Evolutionary conservation across 2,888 invertebrate genomes (phyloP), one percentile per base, ranked within the genome.

Genomic region (Cerastoderma edule): DNA sequence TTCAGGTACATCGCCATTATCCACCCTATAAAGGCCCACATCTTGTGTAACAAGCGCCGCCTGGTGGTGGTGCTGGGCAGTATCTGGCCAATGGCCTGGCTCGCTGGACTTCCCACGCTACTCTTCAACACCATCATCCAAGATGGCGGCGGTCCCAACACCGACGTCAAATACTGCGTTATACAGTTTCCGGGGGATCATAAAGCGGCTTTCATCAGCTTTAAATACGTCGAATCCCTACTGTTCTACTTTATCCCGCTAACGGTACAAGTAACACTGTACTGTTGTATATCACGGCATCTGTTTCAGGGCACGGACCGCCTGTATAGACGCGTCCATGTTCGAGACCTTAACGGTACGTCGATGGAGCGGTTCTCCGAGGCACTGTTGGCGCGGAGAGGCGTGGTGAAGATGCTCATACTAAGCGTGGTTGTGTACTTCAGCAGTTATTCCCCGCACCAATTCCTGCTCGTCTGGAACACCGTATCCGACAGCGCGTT

Each of bases 391-490:
- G 89, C 90, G 0, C 83, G 93, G 8, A 85, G 91, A 28, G 90
- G 91, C 30, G 93, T 93, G 19, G 91, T 93, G n/a, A 93, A 93
- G 83, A 93, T 93, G 93, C 86, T 93, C 39, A 91, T 93, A 19
- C 89, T 92, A 16, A 93, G 93, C 78, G 93, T 93, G 64, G 78
- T 91, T 46, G 91, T 93, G 28, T 93, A 93, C 84, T 93, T 93
- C 83, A 71, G 93, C 39, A 93, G 93, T 84, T 93, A 93, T 85
- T 93, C 93, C 1, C 93, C 93, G 0, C 91, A 93, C 35, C 93
- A 93, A 76, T 88, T 91, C 8, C 81, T 92, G 22, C 88, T 93
- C 0, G 75, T 92, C 39, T 92, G 91, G 84, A 89, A 89, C 65
- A 90, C 90, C 0, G 78, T 92, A 54, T 83, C 89, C 8, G 78